Conservation (phyloP, 2,888 invertebrate species). For the Drepanosiphum platanoidis region DNA sequence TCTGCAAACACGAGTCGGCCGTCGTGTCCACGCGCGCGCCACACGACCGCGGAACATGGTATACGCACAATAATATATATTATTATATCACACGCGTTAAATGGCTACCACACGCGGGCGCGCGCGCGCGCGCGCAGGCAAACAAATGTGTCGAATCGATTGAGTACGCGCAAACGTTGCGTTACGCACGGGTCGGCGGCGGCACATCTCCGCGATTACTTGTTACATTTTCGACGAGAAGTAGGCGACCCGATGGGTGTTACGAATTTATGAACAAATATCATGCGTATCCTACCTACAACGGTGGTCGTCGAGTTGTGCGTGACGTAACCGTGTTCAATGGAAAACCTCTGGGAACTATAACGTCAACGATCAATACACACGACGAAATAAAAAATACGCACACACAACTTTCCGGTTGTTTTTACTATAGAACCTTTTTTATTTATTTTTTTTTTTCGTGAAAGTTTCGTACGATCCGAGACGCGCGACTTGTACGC, state of each 20-base stretch:
- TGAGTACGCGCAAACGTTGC: too few species aligned
- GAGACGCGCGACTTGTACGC: too few species aligned
- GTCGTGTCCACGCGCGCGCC: not conserved
- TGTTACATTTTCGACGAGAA: not conserved
- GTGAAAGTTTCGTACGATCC: not conserved
- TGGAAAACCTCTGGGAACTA: slow-evolving; percentile 22
- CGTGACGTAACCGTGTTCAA: slow-evolving; percentile 14
- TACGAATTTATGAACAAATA: not conserved
- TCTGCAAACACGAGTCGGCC: not conserved
- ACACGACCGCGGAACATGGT: not conserved
- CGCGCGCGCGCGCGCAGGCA: not conserved
- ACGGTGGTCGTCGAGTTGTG: not conserved
- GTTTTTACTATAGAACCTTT: not conserved
- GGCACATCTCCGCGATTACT: not conserved
- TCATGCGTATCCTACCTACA: not conserved
- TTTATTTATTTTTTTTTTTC: not conserved
- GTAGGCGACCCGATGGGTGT: not conserved
- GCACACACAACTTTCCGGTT: not conserved
- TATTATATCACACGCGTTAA: not conserved
- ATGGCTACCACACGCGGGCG: not conserved
- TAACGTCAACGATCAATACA: slow-evolving; percentile 33
- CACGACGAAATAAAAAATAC: slow-evolving; percentile 6
- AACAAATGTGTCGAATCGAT: not conserved
- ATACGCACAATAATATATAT: too few species aligned
- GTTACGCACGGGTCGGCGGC: not conserved